phyloP scores from a whole-genome alignment of 2,888 invertebrate genomes.

The Caenorhabditis sp. region DNA sequence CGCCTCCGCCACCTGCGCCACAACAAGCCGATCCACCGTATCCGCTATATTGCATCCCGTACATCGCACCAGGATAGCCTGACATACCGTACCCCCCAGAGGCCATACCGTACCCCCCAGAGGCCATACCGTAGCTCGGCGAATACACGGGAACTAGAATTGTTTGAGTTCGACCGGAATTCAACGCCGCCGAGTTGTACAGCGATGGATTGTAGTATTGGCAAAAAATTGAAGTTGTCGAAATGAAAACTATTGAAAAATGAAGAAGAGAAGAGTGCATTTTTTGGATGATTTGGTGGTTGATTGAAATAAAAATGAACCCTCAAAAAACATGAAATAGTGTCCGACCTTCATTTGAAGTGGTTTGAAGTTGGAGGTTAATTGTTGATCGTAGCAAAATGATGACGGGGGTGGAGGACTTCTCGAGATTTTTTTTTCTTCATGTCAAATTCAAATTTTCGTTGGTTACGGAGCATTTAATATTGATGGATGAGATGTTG shows the following conservation, averaged over 20 bases:
- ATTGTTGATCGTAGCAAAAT: background rate
- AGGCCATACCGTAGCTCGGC: background rate
- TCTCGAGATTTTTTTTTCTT: background rate
- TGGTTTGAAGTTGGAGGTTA: background rate
- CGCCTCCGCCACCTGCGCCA: constrained; percentile 21
- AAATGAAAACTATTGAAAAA: constrained; percentile 1
- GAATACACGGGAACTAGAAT: constrained; percentile 34
- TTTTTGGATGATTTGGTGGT: no score
- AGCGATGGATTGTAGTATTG: constrained; percentile 32
- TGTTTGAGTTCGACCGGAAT: constrained; percentile 23
- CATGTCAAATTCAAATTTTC: no score
- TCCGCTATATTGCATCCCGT: constrained; percentile 2
- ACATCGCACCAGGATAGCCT: constrained; percentile 8
- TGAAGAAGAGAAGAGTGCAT: background rate
- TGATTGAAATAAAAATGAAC: background rate
- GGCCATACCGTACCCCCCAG: background rate
- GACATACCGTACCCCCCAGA: constrained; percentile 12
- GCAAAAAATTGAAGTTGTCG: background rate
- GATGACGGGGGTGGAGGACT: background rate
- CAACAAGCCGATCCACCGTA: constrained; percentile 21
- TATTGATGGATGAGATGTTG: no score
- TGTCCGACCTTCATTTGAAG: background rate
- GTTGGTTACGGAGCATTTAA: no score
- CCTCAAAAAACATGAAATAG: background rate
- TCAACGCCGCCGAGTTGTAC: background rate